These are phyloP conservation scores for Strigamia crassipes DNA, from an alignment of 2,888 invertebrate genomes.

Conservation along the genomic window DNA sequence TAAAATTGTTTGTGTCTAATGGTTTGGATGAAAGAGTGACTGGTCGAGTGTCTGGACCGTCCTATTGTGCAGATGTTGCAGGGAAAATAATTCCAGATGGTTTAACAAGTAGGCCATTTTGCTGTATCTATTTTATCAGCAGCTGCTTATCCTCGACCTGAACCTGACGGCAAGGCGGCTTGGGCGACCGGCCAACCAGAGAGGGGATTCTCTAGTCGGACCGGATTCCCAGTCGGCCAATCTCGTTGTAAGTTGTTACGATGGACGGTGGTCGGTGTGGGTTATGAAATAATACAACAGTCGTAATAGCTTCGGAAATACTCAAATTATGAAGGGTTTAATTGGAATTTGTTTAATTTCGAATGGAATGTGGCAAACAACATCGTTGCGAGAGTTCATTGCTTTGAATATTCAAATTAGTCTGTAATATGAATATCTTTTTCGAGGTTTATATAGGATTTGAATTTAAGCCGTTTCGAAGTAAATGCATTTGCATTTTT, in stretches of 20 bases:
- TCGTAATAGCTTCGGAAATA: neutral
- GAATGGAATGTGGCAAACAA: neutral
- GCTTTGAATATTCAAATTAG: no score
- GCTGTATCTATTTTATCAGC: conserved; percentile 36
- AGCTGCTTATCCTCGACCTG: conserved; percentile 43
- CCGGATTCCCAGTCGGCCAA: conserved; percentile 27
- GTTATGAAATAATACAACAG: neutral
- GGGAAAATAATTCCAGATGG: conserved; percentile 27
- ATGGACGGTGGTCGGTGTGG: neutral
- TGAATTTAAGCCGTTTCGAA: no score
- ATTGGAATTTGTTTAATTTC: neutral
- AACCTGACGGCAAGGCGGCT: conserved; percentile 44
- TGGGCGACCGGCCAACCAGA: conserved; percentile 44
- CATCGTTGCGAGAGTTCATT: no score
- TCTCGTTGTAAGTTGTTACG: neutral
- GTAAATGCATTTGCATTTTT: no score
- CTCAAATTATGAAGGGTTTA: no score
- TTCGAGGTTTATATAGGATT: no score
- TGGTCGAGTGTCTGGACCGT: conserved; percentile 27
- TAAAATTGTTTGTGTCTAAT: conserved; percentile 31
- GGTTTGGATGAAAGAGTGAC: conserved; percentile 13
- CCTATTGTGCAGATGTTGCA: conserved; percentile 27
- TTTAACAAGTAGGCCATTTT: conserved; percentile 40
- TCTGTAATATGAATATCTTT: no score
- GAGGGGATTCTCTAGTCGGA: conserved; percentile 20